Base-by-base conservation (phyloP, 1,140 invertebrate species). In the Vanessa atalanta region DNA sequence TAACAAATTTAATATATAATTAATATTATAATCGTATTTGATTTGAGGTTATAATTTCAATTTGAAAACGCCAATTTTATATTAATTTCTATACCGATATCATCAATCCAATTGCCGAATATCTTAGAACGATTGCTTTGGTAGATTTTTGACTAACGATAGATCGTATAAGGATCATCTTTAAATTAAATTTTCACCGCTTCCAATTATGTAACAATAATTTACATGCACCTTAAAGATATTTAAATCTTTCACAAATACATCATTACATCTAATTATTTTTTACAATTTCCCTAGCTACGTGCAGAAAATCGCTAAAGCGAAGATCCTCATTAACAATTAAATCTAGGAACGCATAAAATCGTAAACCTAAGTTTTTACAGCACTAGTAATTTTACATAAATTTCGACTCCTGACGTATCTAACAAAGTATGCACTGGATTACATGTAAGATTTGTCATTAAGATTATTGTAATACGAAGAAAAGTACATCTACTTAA, bases 1-100 rank as follows among this genome's bases (percentile, higher is more conserved):
- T 87, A 89, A 88, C 83, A 85, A 85, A 82, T 86, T 85, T 83
- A 87, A 89, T 82, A 88, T 86, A 89, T 85, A 75, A 83, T 70
- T 16, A 61, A 61, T 61, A 61, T 71, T 67, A 31, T 53, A 75
- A 70, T 51, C 69, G 64, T 55, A 73, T 73, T 55, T 60, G 23
- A 50, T 66, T 68, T 48, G 65, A 43, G 31, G 68, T 71, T 75
- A 53, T 61, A 74, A 75, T 65, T 20, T 69, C 65, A 47, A 47
- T 48, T 66, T 63, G 65, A 70, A 66, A 66, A 63, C 57, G 61
- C 63, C 63, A 71, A 75, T 65, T 75, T 73, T 75, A 71, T 75
- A 74, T 74, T 74, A 60, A 73, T 71, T 73, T 71, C 23, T 69
- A 77, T 57, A 65, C 37, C 72, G 69, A 67, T 67, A 61, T 31